Conservation (phyloP, 2,888 invertebrate species). For the Sphaeridia pumilis region DNA sequence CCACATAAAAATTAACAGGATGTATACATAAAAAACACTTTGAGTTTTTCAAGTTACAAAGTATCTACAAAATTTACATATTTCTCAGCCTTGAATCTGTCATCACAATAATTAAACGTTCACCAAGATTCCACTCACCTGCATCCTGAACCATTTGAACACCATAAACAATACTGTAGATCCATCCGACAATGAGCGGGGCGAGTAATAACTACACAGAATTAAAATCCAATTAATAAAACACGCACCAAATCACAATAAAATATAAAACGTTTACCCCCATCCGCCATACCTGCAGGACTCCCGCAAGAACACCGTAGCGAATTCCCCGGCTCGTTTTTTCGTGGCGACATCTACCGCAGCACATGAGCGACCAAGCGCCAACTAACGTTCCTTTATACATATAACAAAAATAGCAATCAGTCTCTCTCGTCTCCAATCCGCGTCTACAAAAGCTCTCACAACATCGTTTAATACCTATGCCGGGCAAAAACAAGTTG, state of each 20-base stretch:
- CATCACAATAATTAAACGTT: no score
- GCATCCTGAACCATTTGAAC: conserved; percentile 35
- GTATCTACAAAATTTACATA: neutral
- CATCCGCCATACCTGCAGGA: conserved; percentile 30
- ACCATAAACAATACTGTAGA: conserved; percentile 34
- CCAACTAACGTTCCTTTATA: conserved; percentile 31
- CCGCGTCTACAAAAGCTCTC: neutral
- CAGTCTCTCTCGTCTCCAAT: neutral
- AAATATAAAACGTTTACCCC: conserved; percentile 14
- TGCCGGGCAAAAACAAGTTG: conserved; percentile 31
- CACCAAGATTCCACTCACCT: no score
- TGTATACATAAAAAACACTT: no score
- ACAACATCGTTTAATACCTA: conserved; percentile 18
- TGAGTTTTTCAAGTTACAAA: no score
- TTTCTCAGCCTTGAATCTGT: no score
- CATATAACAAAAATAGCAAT: neutral
- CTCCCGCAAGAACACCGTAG: conserved; percentile 32
- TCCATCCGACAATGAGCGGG: conserved; percentile 29
- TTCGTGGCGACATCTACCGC: conserved; percentile 32
- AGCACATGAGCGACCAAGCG: conserved; percentile 27
- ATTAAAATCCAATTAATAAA: neutral
- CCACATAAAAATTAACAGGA: no score
- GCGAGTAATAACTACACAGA: conserved; percentile 1
- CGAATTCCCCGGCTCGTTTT: conserved; percentile 23
- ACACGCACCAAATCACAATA: neutral